Percentiles rank a stretch among this genome's conserved stretches.
These are phyloP conservation scores for Potorous gilbertii DNA, from an alignment of 2,797 vertebrate genomes.

Conservation along the genomic window DNA sequence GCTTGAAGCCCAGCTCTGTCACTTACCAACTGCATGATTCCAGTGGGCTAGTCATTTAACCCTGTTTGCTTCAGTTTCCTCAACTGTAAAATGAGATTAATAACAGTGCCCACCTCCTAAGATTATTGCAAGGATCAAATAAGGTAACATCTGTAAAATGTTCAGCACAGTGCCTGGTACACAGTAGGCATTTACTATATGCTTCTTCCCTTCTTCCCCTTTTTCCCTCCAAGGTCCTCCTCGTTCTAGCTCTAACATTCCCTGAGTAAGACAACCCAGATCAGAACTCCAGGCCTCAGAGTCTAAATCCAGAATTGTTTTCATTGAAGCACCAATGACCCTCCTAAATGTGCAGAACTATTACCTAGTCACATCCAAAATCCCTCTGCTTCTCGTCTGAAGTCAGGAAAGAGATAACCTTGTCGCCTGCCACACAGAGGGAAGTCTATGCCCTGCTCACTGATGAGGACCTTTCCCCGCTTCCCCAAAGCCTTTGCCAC, in stretches of 20 bases:
- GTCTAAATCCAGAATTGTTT: background rate
- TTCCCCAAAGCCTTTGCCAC: background rate
- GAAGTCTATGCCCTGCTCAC: background rate
- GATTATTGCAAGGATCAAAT: background rate
- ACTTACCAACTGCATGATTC: background rate
- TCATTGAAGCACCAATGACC: background rate
- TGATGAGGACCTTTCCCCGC: fast-evolving
- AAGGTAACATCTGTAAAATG: background rate
- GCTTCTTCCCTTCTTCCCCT: no score
- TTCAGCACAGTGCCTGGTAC: background rate
- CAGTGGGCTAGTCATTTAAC: background rate
- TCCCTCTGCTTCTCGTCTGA: background rate
- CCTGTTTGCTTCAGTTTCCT: background rate
- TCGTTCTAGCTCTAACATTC: background rate
- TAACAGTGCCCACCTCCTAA: background rate
- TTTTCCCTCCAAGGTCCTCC: background rate
- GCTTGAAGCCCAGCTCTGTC: background rate
- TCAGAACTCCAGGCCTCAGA: background rate
- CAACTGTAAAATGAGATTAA: background rate
- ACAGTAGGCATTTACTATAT: background rate
- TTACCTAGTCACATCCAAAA: background rate
- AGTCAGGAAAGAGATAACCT: background rate
- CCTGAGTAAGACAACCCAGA: background rate
- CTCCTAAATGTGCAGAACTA: background rate
- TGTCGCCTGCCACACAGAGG: background rate